These are phyloP conservation scores for Dendrocincla tyrannina DNA, from an alignment of 2,797 vertebrate genomes.

Conservation along the genomic window DNA sequence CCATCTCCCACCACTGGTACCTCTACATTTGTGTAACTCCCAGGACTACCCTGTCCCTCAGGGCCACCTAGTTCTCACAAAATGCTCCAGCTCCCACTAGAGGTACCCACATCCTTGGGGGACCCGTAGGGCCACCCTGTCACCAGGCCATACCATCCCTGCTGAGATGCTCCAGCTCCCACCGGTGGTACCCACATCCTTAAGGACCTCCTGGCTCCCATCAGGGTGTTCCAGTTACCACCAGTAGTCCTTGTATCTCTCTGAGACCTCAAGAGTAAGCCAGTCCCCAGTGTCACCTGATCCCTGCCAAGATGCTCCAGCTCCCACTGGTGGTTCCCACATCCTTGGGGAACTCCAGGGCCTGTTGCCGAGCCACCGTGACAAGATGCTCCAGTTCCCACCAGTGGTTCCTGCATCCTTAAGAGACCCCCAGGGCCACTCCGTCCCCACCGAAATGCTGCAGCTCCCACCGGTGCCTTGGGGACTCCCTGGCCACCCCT, in stretches of 20 bases:
- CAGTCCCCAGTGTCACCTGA: background rate
- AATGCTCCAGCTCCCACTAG: background rate
- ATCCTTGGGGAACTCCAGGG: background rate
- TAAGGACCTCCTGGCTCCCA: background rate
- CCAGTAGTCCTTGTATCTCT: too few relatives aligned
- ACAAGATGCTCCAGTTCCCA: background rate
- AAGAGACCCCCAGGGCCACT: background rate
- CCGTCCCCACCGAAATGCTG: rapidly evolving
- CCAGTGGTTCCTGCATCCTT: background rate
- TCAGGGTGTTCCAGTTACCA: background rate
- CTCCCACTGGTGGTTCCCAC: background rate
- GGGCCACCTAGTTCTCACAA: too few relatives aligned
- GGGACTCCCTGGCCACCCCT: background rate
- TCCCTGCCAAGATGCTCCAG: background rate
- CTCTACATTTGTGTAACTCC: background rate
- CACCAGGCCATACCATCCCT: too few relatives aligned
- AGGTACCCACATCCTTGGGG: rapidly evolving
- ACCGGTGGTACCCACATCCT: background rate
- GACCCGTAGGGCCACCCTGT: background rate
- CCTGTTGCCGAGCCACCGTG: background rate
- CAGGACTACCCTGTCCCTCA: background rate
- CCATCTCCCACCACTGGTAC: too few relatives aligned
- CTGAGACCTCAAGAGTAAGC: background rate
- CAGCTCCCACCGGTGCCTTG: background rate
- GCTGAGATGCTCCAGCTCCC: background rate